Evolutionary conservation across 1,140 invertebrate genomes (phyloP), one percentile per base, ranked within the genome.

Genomic region (Saccostrea cuccullata): DNA sequence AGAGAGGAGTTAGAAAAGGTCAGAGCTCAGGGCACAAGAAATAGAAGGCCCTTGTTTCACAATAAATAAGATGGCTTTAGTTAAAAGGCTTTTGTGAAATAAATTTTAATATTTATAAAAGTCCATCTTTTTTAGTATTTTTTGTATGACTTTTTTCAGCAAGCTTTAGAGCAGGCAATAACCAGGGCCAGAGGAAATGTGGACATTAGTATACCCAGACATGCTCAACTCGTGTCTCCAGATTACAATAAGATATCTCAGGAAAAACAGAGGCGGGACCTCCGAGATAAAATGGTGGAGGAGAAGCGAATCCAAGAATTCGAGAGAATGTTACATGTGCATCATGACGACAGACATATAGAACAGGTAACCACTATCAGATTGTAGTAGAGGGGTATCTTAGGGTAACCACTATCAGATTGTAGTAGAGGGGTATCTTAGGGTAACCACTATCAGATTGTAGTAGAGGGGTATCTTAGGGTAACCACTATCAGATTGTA

Each of bases 1-100:
- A 83, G 85, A 30, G n/a, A 67, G 30, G 85, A 89, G 26, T 56
- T 89, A 67, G 77, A 89, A 73, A 89, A 89, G 88, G 88, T 86
- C 13, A 55, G 85, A n/a, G 30, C n/a, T 60, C 82, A 55, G 40
- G 36, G 13, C n/a, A n/a, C 58, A 64, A 20, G 5, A 13, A 26
- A 70, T 26, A 70, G 20, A 26, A 70, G 1, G 26, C 5, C 20
- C 64, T 11, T 70, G 64, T 70, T 70, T 26, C 64, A n/a, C 0
- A 13, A 6, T n/a, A 4, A 70, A 70, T 70, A n/a, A n/a, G 26
- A 70, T 1, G 6, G 4, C 15, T 84, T 20, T 86, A 5, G 58
- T 30, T 87, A 17, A 77, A 36, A 47, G 47, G 47, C 47, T 47
- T 47, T 47, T 47, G 47, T 47, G 9, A 47, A 47, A 47, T 47